Conservation (phyloP, 2,797 vertebrate genomes). For the Galagoides demidoff region DNA sequence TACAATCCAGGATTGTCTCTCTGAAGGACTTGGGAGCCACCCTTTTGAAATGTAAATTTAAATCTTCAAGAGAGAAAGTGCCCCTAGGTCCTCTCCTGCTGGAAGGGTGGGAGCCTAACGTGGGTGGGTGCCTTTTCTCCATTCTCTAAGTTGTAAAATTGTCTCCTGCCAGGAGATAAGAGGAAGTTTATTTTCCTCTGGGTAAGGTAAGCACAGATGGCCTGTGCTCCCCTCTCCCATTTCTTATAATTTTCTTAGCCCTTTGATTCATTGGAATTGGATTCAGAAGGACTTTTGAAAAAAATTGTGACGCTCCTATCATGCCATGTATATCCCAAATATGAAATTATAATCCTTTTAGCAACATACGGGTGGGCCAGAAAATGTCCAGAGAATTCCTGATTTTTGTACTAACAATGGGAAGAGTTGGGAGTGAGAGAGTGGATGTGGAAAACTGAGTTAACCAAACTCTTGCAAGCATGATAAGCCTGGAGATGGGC, state of each 20-base stretch:
- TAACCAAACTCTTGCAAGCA: background rate
- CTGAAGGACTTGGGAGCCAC: background rate
- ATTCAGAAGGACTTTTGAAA: background rate
- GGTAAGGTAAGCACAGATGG: background rate
- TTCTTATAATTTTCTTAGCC: background rate
- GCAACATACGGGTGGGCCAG: background rate
- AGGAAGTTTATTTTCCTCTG: background rate
- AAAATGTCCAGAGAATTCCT: background rate
- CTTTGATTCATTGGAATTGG: constrained; percentile 8
- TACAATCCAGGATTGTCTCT: background rate
- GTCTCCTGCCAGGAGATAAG: background rate
- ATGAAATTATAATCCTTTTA: background rate
- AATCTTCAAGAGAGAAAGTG: background rate
- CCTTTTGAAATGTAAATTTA: background rate
- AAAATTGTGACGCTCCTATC: background rate
- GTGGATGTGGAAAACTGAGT: background rate
- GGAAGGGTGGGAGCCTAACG: background rate
- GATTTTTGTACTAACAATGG: background rate
- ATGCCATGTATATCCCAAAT: background rate
- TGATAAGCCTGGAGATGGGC: background rate
- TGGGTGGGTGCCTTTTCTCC: background rate
- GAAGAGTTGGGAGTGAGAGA: background rate
- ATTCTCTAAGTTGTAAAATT: background rate
- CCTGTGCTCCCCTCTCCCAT: background rate
- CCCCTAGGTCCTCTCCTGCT: background rate